Conservation (phyloP, 2,888 invertebrate species). For the Ichneumoninae sp. region DNA sequence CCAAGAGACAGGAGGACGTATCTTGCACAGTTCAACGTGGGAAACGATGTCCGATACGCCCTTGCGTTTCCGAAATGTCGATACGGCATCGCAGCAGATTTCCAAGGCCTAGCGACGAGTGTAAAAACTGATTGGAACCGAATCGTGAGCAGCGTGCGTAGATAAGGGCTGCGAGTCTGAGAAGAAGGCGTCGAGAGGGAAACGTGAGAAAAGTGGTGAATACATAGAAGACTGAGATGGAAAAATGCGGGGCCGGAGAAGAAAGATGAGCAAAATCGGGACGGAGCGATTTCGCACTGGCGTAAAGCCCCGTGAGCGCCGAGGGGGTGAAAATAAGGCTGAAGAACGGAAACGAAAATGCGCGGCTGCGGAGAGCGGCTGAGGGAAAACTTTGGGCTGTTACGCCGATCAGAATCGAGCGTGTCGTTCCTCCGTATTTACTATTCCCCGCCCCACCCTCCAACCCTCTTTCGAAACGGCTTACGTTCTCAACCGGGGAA, state of each 20-base stretch:
- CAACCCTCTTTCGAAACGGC: not conserved
- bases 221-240: not conserved
- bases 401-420: slow-evolving; percentile 30
- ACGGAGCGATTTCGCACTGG: not conserved
- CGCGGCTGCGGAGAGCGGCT: not conserved
- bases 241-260: slow-evolving; percentile 1
- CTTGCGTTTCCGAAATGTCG: not conserved
- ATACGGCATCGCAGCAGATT: slow-evolving; percentile 6
- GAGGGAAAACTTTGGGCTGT: slow-evolving; percentile 24
- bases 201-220: slow-evolving; percentile 27
- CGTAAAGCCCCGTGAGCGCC: not conserved
- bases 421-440: slow-evolving; percentile 3
- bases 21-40: not conserved
- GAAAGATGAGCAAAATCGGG: slow-evolving; percentile 29
- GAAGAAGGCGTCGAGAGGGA: slow-evolving; percentile 1
- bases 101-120: slow-evolving; percentile 34
- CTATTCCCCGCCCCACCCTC: not conserved
- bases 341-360: slow-evolving; percentile 28
- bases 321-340: slow-evolving; percentile 3
- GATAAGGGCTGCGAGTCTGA: slow-evolving; percentile 2
- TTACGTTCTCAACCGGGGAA: slow-evolving; percentile 35
- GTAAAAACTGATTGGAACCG: slow-evolving; percentile 76
- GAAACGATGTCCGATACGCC: not conserved
- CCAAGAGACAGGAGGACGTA: not conserved
- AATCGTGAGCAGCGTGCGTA: slow-evolving; percentile 68